Conservation (phyloP, 2,113 vertebrate species). For the Athene noctua region DNA sequence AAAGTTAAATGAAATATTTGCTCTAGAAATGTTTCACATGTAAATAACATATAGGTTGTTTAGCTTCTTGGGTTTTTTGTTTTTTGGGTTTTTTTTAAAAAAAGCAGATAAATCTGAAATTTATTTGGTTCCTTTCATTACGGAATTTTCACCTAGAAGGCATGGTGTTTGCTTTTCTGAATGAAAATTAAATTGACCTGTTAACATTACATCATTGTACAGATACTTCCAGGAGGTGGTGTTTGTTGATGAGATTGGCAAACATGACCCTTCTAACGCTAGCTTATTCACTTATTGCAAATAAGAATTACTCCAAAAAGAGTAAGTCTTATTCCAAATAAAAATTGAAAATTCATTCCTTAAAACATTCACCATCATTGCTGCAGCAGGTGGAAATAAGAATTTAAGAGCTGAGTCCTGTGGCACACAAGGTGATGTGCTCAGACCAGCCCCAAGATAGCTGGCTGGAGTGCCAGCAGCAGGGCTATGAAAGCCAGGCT, state of each 20-base stretch:
- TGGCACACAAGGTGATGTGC: background rate
- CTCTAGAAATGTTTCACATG: background rate
- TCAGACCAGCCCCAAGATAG: fast-evolving
- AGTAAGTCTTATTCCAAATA: background rate
- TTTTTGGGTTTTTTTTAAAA: background rate
- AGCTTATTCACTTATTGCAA: background rate
- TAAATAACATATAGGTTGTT: background rate
- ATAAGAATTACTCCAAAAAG: background rate
- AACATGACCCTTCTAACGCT: background rate
- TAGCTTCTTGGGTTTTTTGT: too few relatives aligned
- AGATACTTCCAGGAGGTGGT: background rate
- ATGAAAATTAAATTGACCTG: background rate
- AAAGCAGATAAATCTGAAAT: background rate
- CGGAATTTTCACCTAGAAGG: background rate
- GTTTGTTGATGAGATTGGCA: background rate
- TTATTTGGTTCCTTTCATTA: background rate
- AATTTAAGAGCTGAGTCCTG: background rate
- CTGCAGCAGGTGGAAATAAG: background rate
- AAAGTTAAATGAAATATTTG: background rate
- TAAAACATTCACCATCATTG: fast-evolving
- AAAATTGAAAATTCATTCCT: background rate
- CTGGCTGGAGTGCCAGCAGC: fast-evolving
- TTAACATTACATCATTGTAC: background rate
- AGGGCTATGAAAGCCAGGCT: background rate
- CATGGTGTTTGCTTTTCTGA: background rate